These are phyloP conservation scores for Agelaius tricolor DNA, from an alignment of 2,113 vertebrate species.

Conservation along the genomic window DNA sequence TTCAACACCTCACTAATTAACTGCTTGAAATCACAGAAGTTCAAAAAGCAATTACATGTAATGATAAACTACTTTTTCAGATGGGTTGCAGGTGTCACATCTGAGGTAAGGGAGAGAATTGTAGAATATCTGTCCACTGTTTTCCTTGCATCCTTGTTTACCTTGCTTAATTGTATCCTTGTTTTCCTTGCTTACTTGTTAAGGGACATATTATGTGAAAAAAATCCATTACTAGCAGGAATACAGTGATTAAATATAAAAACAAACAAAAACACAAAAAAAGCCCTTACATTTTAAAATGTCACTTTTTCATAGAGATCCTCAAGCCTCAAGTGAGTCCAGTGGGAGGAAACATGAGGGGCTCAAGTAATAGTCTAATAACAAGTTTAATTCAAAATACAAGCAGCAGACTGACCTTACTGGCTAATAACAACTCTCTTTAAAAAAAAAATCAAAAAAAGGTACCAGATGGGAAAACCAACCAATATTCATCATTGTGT, in stretches of 20 bases:
- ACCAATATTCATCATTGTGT: conserved; percentile 1
- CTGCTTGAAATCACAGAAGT: conserved; percentile 8
- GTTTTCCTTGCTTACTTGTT: not conserved
- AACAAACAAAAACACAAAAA: not conserved
- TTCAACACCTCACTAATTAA: not conserved
- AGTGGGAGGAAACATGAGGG: not conserved
- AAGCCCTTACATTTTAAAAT: not conserved
- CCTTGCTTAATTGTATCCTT: not conserved
- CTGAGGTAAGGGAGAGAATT: not conserved
- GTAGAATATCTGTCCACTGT: not conserved
- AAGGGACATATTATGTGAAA: not conserved
- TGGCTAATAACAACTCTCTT: not conserved
- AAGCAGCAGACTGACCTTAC: not conserved
- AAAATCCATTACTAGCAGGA: not conserved
- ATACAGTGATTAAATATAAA: not conserved
- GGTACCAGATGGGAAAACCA: not conserved
- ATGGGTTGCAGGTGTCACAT: conserved; percentile 1
- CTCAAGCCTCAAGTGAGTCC: not conserved
- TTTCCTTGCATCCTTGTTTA: not conserved
- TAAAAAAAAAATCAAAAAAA: not conserved
- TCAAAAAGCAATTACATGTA: not conserved
- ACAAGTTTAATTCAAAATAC: not conserved
- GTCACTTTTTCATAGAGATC: not conserved
- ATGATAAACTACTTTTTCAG: conserved; percentile 17
- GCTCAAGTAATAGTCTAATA: not conserved